Base-by-base conservation (phyloP, 2,888 invertebrate genomes). In the Elysia crispata region DNA sequence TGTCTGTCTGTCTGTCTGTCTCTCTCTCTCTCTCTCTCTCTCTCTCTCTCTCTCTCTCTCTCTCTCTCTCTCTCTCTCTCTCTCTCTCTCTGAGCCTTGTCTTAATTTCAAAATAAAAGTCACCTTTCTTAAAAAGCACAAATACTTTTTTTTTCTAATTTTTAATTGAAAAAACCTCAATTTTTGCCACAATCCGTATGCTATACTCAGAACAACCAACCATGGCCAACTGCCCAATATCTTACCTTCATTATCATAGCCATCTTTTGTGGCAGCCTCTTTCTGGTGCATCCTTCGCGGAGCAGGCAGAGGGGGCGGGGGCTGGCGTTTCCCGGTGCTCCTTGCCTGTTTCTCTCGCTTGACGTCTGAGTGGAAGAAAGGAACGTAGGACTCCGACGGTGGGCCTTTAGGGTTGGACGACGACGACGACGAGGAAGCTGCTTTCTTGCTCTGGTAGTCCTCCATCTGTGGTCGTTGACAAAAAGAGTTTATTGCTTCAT, bases 161-260 rank as follows among this genome's bases (percentile, higher is more conserved):
- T n/a, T n/a, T n/a, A n/a, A n/a, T n/a, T n/a, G n/a, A n/a, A n/a
- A n/a, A n/a, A 41, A 41, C 11, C 41, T 41, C 11, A 41, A 3
- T 41, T 3, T 41, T 41, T 41, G 11, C 41, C 41, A 41, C 3
- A 41, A 41, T 41, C 41, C 41, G n/a, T n/a, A n/a, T n/a, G n/a
- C n/a, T n/a, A n/a, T n/a, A n/a, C n/a, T n/a, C n/a, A n/a, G 18
- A 70, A 0, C 31, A 31, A 30, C 69, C 28, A 28, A 30, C 69
- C 28, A 28, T 30, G 30, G 3, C 69, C n/a, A 31, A 33, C 33
- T 33, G 33, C 31, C 70, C 25, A 23, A 11, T 11, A n/a, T 5
- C 79, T 54, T 30, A 79, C 89, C 88, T 82, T 88, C 87, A 82
- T 89, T 89, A 72, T 90, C 89, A 77, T 88, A 89, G 28, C 88